Conservation (phyloP, 2,888 invertebrate species). For the Eubasilissa splendida region DNA sequence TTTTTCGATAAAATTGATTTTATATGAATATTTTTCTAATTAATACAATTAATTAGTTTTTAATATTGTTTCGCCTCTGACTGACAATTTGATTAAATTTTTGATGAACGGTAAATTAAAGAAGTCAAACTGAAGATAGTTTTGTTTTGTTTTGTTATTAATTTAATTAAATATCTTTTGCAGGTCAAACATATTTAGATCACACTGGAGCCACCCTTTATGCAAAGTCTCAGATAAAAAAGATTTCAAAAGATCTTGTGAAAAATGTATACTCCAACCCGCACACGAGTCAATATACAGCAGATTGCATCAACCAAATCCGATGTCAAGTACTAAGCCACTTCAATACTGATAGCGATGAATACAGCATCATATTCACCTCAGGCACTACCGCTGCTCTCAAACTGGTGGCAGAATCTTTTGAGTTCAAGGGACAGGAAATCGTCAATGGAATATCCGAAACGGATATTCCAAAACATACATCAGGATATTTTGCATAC, state of each 20-base stretch:
- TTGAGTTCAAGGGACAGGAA: slow-evolving; percentile 71
- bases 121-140: no score
- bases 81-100: no score
- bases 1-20: no score
- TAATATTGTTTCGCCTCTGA: no score
- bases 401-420: slow-evolving; percentile 88
- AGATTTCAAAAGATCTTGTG: slow-evolving; percentile 77
- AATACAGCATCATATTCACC: slow-evolving; percentile 94
- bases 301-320: slow-evolving; percentile 88
- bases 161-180: slow-evolving; percentile 56
- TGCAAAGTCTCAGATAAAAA: slow-evolving; percentile 81
- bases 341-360: slow-evolving; percentile 85
- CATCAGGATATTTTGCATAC: slow-evolving; percentile 81
- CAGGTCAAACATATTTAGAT: slow-evolving; percentile 87
- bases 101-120: no score
- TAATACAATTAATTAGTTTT: no score
- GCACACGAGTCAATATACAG: slow-evolving; percentile 88
- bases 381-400: slow-evolving; percentile 92
- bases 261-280: slow-evolving; percentile 90
- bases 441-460: slow-evolving; percentile 1
- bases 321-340: slow-evolving; percentile 86
- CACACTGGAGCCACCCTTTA: slow-evolving; percentile 92
- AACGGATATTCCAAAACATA: slow-evolving; percentile 61
- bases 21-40: no score
- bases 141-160: no score